A percentile compares a stretch with the other conserved stretches of the same genome.
These are phyloP conservation scores for Pseudopodoces humilis DNA, from an alignment of 2,113 vertebrate species.

Conservation along the genomic window DNA sequence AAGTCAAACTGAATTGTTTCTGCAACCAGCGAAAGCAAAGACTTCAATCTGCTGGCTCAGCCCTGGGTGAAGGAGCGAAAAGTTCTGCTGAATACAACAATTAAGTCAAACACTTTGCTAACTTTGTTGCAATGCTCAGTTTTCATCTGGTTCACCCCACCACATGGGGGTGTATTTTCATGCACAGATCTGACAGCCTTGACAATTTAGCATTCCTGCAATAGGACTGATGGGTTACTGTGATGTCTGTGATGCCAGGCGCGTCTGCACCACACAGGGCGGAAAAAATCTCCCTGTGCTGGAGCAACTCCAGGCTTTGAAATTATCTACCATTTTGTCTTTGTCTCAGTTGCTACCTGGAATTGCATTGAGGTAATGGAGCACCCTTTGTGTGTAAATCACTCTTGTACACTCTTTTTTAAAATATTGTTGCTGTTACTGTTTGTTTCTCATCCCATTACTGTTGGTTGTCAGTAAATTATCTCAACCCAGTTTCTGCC, in stretches of 20 bases:
- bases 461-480: not conserved
- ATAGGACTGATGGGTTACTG: not conserved
- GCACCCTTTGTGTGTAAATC: not conserved
- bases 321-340: not conserved
- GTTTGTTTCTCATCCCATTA: rapidly evolving
- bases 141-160: not conserved
- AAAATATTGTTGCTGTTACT: not conserved
- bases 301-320: not conserved
- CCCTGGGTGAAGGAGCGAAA: not conserved
- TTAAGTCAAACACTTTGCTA: not conserved
- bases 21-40: not conserved
- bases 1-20: not conserved
- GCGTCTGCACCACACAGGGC: not conserved
- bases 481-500: not conserved
- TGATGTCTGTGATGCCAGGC: not conserved
- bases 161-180: not conserved
- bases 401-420: not conserved
- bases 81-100: not conserved
- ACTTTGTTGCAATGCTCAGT: not conserved
- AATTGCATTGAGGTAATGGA: not conserved
- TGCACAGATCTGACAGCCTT: not conserved
- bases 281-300: not conserved
- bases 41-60: not conserved
- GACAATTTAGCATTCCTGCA: not conserved
- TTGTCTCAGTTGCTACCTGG: not conserved